Base-by-base conservation (phyloP, 2,113 vertebrate species). In the Nothoprocta pentlandii region DNA sequence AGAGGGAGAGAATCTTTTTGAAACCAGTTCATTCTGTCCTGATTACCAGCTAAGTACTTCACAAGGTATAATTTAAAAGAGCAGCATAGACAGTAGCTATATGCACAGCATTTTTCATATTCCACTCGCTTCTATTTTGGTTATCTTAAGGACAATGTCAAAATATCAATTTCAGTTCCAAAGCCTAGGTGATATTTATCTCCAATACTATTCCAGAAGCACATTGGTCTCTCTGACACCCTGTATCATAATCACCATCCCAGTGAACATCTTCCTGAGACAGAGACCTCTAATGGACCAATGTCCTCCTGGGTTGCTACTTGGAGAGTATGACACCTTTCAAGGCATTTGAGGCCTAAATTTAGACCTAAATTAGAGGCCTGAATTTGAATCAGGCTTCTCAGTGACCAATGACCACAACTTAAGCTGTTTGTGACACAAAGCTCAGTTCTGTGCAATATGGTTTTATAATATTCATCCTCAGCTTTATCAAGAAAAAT, bases 381-480 rank as follows among this genome's bases (percentile, higher is more conserved):
- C 49, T 49, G 22, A 49, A 22, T 49, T 36, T 69, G 30, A 95
- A 53, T 36, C 14, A 53, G 66, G 22, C 11, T 22, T 49, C 46
- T 23, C 39, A 6, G 12, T 54, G 16, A 66, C 4, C 34, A 44
- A 20, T 12, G 16, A 2, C 9, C 17, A 75, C 20, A 9, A 10
- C 13, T 87, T 71, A 64, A 83, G 25, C 9, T 23, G 58, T 15
- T 8, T 53, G 12, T 30, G 49, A 59, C 7, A 32, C 6, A 41
- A 59, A 89, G 23, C 13, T 84, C 30, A 70, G 30, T 1, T 63
- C 25, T 70, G 58, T 78, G 26, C 17, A 46, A 41, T 62, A 51
- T 0, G 0, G 0, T 3, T 75, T n/a, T 12, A 22, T 2, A 1
- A 46, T 3, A n/a, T 54, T 87, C 56, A 75, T 12, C 2, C 12